Percentiles rank a stretch among this genome's conserved stretches.
phyloP scores from a whole-genome alignment of 2,797 vertebrate species.

The Micrastur ruficollis region DNA sequence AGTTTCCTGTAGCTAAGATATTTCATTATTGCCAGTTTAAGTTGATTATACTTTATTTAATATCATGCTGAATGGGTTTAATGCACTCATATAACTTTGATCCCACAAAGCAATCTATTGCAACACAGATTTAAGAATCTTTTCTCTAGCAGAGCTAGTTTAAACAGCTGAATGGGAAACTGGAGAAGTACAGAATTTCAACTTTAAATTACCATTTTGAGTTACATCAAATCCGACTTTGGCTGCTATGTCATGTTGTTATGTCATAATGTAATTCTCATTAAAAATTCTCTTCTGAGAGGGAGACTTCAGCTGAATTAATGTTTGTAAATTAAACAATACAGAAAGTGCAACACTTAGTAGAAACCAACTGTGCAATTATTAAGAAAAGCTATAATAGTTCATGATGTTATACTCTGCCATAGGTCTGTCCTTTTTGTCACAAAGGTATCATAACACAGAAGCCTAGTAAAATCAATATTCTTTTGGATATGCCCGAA shows the following conservation, averaged over 20 bases:
- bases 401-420: background rate
- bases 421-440: background rate
- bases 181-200: background rate
- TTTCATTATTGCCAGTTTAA: background rate
- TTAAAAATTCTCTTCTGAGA: background rate
- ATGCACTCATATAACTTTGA: background rate
- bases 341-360: background rate
- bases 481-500: background rate
- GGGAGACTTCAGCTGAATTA: background rate
- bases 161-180: background rate
- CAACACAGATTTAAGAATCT: background rate
- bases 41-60: background rate
- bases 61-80: background rate
- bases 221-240: background rate
- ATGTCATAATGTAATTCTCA: background rate
- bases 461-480: background rate
- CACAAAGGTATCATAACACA: background rate
- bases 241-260: background rate
- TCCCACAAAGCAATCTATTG: background rate
- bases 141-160: background rate
- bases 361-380: background rate
- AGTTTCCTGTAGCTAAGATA: background rate
- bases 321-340: background rate
- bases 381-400: background rate
- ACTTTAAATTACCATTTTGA: background rate